phyloP scores from a whole-genome alignment of 2,797 vertebrate genomes.

The Lacerta agilis region DNA sequence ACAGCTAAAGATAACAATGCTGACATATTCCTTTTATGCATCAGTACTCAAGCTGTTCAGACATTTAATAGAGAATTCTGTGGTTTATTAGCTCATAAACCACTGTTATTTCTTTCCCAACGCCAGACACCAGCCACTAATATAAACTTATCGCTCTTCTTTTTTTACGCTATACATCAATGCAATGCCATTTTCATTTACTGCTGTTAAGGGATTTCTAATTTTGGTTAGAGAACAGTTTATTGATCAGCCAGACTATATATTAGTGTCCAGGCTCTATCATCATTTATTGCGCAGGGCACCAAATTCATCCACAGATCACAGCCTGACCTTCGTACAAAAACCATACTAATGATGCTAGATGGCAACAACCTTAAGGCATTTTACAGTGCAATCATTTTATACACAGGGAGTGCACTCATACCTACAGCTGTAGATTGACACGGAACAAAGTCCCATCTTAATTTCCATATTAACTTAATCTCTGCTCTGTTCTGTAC shows the following conservation, averaged over 20 bases:
- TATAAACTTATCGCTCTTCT: constrained; percentile 23
- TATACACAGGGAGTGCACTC: background rate
- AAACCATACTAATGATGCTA: constrained; percentile 33
- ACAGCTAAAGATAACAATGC: constrained; percentile 54
- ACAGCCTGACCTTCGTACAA: constrained; percentile 34
- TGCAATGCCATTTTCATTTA: constrained; percentile 38
- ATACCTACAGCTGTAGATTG: background rate
- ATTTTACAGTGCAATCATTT: background rate
- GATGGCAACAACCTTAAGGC: background rate
- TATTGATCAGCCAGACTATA: constrained; percentile 49
- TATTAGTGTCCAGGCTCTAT: constrained; percentile 36
- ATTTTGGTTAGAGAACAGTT: constrained; percentile 27
- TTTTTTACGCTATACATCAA: constrained; percentile 39
- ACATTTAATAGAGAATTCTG: constrained; percentile 40
- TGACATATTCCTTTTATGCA: constrained; percentile 44
- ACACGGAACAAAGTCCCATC: background rate
- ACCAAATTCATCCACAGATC: constrained; percentile 51
- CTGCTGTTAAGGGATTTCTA: constrained; percentile 12
- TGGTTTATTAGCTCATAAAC: constrained; percentile 57
- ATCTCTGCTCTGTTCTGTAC: background rate
- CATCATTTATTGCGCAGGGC: constrained; percentile 43
- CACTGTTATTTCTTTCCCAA: constrained; percentile 13
- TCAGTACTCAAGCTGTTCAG: constrained; percentile 38
- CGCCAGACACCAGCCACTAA: constrained; percentile 33
- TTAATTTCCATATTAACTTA: background rate